Evolutionary conservation across 2,888 invertebrate genomes (phyloP), one percentile per base, ranked within the genome.

Genomic region (Chelonus formosanus): DNA sequence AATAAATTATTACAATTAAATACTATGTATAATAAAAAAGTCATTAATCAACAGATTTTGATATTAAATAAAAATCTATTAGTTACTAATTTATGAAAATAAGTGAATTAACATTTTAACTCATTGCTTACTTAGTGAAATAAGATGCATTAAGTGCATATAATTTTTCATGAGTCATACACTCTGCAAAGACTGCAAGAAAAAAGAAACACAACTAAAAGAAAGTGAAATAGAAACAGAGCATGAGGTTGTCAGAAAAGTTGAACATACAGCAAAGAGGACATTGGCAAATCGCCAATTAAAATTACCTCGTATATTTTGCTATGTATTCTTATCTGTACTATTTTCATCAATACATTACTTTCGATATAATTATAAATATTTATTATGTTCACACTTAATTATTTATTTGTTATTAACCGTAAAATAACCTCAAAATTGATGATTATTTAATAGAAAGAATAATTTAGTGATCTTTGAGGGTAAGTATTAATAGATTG

Each of bases 261-360:
- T 44, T 48, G 57, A 57, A 63, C 58, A 57, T 47, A 2, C n/a
- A 58, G 56, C 67, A 59, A 72, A 69, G 71, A 67, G 70, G 71
- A 72, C 69, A 71, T 73, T 77, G 78, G 78, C 75, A 32, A 50
- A 55, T 64, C 65, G 78, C 77, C 78, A 78, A 76, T 77, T 76
- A 78, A 78, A 78, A 78, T 77, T 74, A 66, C 67, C 71, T 63
- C 69, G 65, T 48, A 55, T 52, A 57, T 32, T 57, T 63, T 55
- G 59, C 58, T 61, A 59, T 53, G 57, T 50, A 48, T 63, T 73
- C 70, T 74, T 67, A 71, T 65, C 8, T 52, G 32, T 32, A 52
- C 32, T 48, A 20, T 20, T 20, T 20, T 20, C 31, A 10, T 32
- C 31, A 32, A 52, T 52, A 34, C 34, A 52, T 52, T 32, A 52